These are phyloP conservation scores for Sigmodon hispidus DNA, from an alignment of 2,113 vertebrate species.

Conservation along the genomic window DNA sequence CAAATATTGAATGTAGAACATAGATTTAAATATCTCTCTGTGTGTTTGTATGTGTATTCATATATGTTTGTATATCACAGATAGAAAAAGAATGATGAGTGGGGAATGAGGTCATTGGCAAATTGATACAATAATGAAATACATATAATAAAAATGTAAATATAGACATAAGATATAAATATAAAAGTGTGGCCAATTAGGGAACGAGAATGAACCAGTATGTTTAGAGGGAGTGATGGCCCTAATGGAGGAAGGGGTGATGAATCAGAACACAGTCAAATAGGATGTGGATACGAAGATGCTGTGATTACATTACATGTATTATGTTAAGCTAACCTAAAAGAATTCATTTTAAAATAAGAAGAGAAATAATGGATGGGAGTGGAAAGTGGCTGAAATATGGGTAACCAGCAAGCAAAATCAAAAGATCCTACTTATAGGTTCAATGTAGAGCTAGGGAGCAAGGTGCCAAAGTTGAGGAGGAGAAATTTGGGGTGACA, in stretches of 20 bases:
- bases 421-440: background rate
- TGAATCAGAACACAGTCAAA: background rate
- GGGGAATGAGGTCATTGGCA: background rate
- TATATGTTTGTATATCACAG: background rate
- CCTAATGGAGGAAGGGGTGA: background rate
- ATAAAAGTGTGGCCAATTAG: background rate
- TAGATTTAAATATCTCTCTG: background rate
- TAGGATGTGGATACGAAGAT: background rate
- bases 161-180: too few species aligned
- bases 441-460: background rate
- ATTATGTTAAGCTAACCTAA: background rate
- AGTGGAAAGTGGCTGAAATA: background rate
- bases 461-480: background rate
- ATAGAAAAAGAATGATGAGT: background rate
- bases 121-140: background rate
- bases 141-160: too few species aligned
- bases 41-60: background rate
- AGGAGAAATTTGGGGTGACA: background rate
- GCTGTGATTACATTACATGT: too few species aligned
- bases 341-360: background rate
- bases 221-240: background rate
- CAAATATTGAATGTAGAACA: background rate
- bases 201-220: background rate
- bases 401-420: background rate
- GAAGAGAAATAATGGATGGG: background rate